A percentile compares a stretch with the other conserved stretches of the same genome.
phyloP scores from a whole-genome alignment of 1,140 invertebrate genomes.

The Drosophila ironensis region DNA sequence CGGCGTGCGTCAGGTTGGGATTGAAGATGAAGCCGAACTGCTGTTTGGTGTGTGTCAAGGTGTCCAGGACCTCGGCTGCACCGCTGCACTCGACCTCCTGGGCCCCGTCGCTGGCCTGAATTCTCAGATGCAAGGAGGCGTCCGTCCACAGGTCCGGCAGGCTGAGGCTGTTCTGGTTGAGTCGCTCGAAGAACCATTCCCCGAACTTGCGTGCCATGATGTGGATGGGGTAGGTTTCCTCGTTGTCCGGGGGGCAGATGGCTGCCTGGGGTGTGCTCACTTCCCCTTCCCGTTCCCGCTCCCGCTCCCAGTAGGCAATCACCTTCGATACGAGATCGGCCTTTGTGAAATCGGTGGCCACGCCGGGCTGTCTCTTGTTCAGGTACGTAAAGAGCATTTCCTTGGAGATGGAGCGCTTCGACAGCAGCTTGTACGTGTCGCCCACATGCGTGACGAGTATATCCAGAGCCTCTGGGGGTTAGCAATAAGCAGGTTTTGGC shows the following conservation, averaged over 20 bases:
- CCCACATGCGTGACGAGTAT: conserved; percentile 81
- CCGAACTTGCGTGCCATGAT: conserved; percentile 83
- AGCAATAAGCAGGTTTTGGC: background rate
- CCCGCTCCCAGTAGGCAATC: conserved; percentile 81
- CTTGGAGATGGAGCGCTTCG: conserved; percentile 82
- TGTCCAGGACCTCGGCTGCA: conserved; percentile 37
- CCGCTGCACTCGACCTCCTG: conserved; percentile 26
- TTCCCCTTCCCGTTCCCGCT: no score
- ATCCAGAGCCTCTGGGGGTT: conserved; percentile 82
- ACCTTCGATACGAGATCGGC: conserved; percentile 81
- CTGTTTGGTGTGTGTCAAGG: conserved; percentile 38
- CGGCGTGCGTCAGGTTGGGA: conserved; percentile 84
- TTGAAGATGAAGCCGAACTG: conserved; percentile 84
- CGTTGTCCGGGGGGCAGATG: background rate
- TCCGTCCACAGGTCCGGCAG: conserved; percentile 85
- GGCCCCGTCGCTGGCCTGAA: conserved; percentile 43
- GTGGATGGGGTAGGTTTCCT: conserved; percentile 72
- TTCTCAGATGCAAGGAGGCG: conserved; percentile 49
- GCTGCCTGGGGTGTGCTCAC: no score
- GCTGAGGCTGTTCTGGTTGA: conserved; percentile 83
- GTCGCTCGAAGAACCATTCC: conserved; percentile 85
- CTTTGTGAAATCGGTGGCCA: conserved; percentile 82
- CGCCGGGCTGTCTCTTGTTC: conserved; percentile 72
- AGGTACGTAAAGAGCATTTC: conserved; percentile 83
- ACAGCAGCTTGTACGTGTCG: conserved; percentile 79